Evolutionary conservation across 2,888 invertebrate genomes (phyloP), one percentile per base, ranked within the genome.

Genomic region (Pyrrhia umbra): DNA sequence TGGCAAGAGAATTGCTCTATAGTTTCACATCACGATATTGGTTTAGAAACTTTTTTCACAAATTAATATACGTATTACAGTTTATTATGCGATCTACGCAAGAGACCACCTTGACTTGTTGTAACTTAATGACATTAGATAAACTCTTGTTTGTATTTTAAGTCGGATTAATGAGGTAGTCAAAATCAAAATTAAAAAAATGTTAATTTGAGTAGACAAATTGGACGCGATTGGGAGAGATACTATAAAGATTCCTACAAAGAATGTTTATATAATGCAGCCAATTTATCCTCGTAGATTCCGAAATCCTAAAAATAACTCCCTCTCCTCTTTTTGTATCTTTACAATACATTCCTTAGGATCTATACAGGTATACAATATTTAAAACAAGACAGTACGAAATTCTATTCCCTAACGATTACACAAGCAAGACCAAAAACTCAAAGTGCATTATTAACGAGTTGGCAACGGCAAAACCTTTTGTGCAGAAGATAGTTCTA

Each of bases 391-490:
- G 46, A 80, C 37, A 25, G 30, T 60, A 73, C 61, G 75, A 77
- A 80, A 74, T 63, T 46, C 76, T 77, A 77, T 79, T 80, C 68
- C 75, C 70, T 80, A 77, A 80, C 68, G 72, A 60, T 47, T 43
- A 63, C 61, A 57, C 27, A 52, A 60, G 56, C 16, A 63, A 63
- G 27, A 68, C 13, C 30, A 21, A 58, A 81, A 87, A 88, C 88
- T 88, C 88, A 88, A 87, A 86, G 89, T 89, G 92, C 91, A 91
- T 89, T 91, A 91, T 88, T 88, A 91, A 92, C 88, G 80, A 84
- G 76, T 84, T 83, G 82, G 85, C 85, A 85, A 86, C 77, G 78
- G 80, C 70, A 77, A 79, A 64, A 81, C 81, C 68, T 82, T 83
- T 81, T 78, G 79, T 83, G 80, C 84, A 70, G 66, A 75, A 71